Base-by-base conservation (phyloP, 2,888 invertebrate genomes). In the Cactoblastis cactorum region DNA sequence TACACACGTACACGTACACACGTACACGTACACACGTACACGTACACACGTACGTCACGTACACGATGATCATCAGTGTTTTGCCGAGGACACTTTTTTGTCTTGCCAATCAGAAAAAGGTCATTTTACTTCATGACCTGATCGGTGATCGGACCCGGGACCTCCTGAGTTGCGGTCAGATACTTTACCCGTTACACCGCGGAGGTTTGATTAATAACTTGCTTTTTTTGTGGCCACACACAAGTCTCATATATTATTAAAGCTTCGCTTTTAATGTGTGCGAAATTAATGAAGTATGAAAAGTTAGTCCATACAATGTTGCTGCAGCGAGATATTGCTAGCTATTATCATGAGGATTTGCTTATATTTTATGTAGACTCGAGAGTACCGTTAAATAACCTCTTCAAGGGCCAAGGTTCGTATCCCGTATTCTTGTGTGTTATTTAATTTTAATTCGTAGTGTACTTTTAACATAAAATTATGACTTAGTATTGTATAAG, bases 241-340 rank as follows among this genome's bases (percentile, higher is more conserved):
- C 41, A 52, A 62, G 60, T 59, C 67, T 77, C 71, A 63, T 80
- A 69, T 77, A 83, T 84, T 77, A 85, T 84, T 83, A 75, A 86
- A 75, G 69, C 63, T 63, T 57, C 56, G 73, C 78, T 78, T 79
- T 83, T 83, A 86, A 84, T 79, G 81, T 77, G 73, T 72, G 76
- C 75, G 58, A 83, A 81, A 85, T 85, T 86, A 86, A 84, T 83
- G 83, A 74, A 75, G 76, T 75, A 59, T 67, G 74, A 73, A 80
- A 83, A 83, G 80, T 81, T 65, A 60, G 55, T 53, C 54, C 56
- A 49, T 56, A 67, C 66, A 65, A 66, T 63, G 66, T 62, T 58
- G 57, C 32, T 48, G 48, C 51, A 37, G 33, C 38, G 50, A 55
- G 48, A 53, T 52, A 57, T 54, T 50, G 55, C 52, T 39, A 39